phyloP scores from a whole-genome alignment of 2,797 vertebrate species.

The Thunnus albacares region DNA sequence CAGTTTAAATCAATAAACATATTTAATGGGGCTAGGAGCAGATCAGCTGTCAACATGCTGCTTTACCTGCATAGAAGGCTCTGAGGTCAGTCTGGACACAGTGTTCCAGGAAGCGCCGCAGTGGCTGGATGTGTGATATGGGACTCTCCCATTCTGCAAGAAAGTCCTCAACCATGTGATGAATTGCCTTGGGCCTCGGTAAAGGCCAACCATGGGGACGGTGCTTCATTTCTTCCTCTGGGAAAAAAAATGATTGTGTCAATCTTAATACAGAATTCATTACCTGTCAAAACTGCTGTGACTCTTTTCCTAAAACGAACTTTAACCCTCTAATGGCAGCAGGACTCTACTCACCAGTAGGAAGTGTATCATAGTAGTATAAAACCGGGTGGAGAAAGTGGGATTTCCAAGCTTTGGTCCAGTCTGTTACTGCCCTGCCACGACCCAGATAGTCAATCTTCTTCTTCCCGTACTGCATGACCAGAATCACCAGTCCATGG shows the following conservation, averaged over 20 bases:
- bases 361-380: conserved; percentile 92
- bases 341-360: conserved; percentile 87
- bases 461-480: conserved; percentile 95
- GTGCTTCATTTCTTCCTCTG: conserved; percentile 91
- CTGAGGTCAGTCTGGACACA: conserved; percentile 93
- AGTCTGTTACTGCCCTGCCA: conserved; percentile 91
- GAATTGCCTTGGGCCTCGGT: conserved; percentile 90
- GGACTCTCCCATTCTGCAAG: conserved; percentile 95
- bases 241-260: neutral
- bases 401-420: conserved; percentile 93
- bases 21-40: neutral
- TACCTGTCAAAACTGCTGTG: neutral
- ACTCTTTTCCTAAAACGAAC: neutral
- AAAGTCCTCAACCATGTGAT: conserved; percentile 97
- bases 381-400: conserved; percentile 98
- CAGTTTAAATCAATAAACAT: neutral
- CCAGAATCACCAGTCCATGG: conserved; percentile 90
- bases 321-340: neutral
- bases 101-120: conserved; percentile 95
- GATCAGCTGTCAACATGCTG: neutral
- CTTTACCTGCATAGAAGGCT: conserved; percentile 92
- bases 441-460: conserved; percentile 93
- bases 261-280: neutral
- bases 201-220: conserved; percentile 90
- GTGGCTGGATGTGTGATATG: conserved; percentile 92